Percentiles rank a stretch among this genome's conserved stretches.
Conservation (phyloP, 1,140 invertebrate species). For the Rhyacophila brunnea region DNA sequence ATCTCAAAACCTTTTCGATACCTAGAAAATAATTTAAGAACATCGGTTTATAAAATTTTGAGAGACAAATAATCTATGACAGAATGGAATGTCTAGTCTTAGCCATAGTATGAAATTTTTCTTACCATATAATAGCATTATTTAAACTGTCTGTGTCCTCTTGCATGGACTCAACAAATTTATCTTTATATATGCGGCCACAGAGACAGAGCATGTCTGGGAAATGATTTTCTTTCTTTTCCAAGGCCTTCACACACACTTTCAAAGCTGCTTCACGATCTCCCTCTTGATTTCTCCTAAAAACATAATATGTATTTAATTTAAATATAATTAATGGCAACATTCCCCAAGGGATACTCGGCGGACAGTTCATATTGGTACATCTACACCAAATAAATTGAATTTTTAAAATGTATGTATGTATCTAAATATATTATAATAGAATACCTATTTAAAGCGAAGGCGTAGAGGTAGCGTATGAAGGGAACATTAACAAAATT, state of each 20-base stretch:
- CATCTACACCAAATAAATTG: no score
- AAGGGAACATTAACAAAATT: constrained; percentile 87
- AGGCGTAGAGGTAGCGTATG: constrained; percentile 92
- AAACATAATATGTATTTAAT: no score
- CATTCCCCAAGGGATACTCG: no score
- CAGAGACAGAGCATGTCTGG: constrained; percentile 98
- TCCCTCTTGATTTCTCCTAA: constrained; percentile 68
- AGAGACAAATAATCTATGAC: no score
- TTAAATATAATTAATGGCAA: no score
- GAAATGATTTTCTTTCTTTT: constrained; percentile 91
- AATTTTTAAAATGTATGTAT: no score
- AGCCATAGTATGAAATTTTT: constrained; percentile 3
- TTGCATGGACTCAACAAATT: constrained; percentile 94
- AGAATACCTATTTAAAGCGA: constrained; percentile 91
- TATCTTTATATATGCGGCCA: constrained; percentile 98
- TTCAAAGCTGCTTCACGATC: constrained; percentile 91
- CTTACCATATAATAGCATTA: constrained; percentile 90
- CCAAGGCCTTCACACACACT: constrained; percentile 87
- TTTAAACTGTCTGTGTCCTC: constrained; percentile 84
- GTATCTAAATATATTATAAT: no score
- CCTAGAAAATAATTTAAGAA: constrained; percentile 35
- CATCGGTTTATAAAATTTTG: no score
- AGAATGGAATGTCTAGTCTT: no score
- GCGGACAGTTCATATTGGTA: no score
- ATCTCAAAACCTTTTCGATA: constrained; percentile 97